Evolutionary conservation across 2,888 invertebrate genomes (phyloP).

Genomic region (Strigamia transsilvanica): DNA sequence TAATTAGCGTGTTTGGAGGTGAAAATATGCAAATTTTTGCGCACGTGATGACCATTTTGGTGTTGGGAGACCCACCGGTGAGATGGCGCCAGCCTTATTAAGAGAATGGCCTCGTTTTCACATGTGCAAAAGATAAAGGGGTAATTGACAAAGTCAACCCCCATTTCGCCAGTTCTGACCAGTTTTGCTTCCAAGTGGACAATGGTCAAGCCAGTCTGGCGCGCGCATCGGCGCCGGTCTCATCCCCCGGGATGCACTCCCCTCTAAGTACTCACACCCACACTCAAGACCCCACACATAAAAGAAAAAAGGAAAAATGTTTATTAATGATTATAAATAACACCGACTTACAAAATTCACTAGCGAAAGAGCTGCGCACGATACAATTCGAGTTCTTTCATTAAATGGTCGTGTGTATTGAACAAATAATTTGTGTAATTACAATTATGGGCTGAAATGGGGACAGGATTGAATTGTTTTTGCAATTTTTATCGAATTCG

Average conservation of each 20-base stretch:
- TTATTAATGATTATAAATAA: conserved; percentile 2
- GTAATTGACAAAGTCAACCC: conserved; percentile 37
- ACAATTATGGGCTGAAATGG: too few species aligned
- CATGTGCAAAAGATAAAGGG: conserved; percentile 46
- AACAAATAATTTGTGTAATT: too few species aligned
- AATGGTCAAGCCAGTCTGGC: conserved; percentile 42
- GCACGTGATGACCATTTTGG: background rate
- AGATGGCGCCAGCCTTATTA: conserved; percentile 26
- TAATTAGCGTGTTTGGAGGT: background rate
- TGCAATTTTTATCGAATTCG: too few species aligned
- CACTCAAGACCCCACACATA: conserved; percentile 18
- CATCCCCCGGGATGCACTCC: background rate
- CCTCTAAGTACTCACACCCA: conserved; percentile 21
- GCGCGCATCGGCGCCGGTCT: conserved; percentile 33
- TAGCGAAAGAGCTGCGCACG: background rate
- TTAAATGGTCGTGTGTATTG: too few species aligned
- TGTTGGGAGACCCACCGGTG: background rate
- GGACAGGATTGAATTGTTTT: too few species aligned
- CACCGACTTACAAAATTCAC: conserved; percentile 22
- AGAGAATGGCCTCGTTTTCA: conserved; percentile 40
- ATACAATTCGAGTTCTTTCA: too few species aligned
- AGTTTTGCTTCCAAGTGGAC: background rate
- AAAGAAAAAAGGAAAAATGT: background rate
- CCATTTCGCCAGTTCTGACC: background rate
- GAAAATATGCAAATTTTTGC: background rate